These are phyloP conservation scores for Oreochromis grahami DNA, from an alignment of 2,797 vertebrate genomes.

Conservation along the genomic window DNA sequence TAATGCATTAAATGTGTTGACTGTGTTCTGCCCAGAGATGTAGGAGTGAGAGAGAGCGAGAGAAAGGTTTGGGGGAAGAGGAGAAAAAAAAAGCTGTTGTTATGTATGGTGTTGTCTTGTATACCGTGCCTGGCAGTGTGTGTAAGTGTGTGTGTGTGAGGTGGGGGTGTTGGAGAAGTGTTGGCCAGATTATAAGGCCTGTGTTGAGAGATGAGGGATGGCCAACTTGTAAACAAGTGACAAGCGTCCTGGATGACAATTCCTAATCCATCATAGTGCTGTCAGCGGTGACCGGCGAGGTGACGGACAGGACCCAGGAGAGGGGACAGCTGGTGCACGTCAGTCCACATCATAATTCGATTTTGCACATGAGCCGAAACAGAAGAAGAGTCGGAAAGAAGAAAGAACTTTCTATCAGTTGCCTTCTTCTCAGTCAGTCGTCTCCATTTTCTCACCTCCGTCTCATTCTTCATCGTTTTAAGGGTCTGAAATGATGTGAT, in stretches of 20 bases:
- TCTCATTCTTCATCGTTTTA: neutral
- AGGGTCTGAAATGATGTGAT: neutral
- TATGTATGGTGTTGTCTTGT: conserved; percentile 75
- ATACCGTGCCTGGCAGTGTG: conserved; percentile 58
- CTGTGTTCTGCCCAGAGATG: conserved; percentile 67
- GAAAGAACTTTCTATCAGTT: conserved; percentile 15
- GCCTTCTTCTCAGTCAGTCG: conserved; percentile 15
- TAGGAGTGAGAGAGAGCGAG: conserved; percentile 27
- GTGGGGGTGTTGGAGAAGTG: conserved; percentile 39
- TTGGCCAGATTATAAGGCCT: conserved; percentile 69
- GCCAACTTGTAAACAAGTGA: conserved; percentile 82
- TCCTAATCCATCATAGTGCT: conserved; percentile 85
- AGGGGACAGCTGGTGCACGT: conserved; percentile 75
- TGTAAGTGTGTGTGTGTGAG: neutral
- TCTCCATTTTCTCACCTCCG: neutral
- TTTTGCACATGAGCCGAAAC: conserved; percentile 51
- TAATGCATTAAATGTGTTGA: conserved; percentile 78
- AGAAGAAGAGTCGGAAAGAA: neutral
- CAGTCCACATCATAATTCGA: conserved; percentile 80
- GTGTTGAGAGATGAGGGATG: conserved; percentile 78
- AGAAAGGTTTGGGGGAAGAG: conserved; percentile 43
- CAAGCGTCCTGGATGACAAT: conserved; percentile 82
- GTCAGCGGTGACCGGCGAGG: conserved; percentile 69
- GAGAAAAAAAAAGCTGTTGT: conserved; percentile 49
- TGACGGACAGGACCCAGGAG: conserved; percentile 73